These are phyloP conservation scores for Catagonus wagneri DNA, from an alignment of 2,113 vertebrate genomes.

Conservation along the genomic window DNA sequence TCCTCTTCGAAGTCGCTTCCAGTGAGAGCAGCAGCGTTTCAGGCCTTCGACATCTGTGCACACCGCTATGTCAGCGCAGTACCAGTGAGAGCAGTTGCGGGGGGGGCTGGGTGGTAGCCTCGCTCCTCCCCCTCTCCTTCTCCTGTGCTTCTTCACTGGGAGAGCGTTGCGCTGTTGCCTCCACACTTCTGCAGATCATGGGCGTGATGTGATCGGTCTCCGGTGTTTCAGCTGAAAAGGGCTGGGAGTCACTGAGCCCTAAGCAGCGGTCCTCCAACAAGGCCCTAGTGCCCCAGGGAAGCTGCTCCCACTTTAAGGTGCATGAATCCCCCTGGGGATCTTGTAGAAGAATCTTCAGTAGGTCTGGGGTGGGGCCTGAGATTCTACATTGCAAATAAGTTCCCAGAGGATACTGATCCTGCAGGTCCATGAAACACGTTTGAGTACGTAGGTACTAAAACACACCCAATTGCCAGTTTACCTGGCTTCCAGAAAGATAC, in stretches of 20 bases:
- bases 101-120: background rate
- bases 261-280: background rate
- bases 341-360: background rate
- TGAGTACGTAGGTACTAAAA: background rate
- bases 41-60: background rate
- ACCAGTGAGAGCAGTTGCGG: background rate
- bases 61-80: background rate
- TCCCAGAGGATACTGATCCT: background rate
- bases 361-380: background rate
- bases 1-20: background rate
- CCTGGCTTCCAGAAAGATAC: background rate
- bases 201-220: background rate
- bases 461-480: background rate
- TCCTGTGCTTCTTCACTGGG: background rate
- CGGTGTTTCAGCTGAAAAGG: background rate
- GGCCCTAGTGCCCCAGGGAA: background rate
- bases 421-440: background rate
- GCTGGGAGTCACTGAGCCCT: background rate
- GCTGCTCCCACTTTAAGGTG: background rate
- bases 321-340: background rate
- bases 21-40: background rate
- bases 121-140: background rate
- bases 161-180: background rate
- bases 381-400: background rate
- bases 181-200: background rate